Evolutionary conservation across 2,797 vertebrate genomes (phyloP).

Genomic region (Bradypodion pumilum): DNA sequence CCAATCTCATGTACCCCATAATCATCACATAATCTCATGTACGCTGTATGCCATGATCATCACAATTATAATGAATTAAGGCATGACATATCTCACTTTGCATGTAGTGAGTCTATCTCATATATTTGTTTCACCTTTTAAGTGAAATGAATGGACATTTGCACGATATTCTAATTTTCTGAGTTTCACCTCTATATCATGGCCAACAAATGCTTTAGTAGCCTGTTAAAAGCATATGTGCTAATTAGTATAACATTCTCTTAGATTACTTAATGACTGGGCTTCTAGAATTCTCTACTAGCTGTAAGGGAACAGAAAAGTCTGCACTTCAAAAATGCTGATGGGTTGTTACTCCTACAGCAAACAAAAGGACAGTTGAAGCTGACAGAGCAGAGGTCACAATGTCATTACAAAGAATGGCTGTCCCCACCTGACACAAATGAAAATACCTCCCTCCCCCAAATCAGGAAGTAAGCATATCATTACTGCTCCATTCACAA

Average conservation of each 20-base stretch:
- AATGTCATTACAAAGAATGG: slow-evolving; percentile 24
- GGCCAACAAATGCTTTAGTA: not conserved
- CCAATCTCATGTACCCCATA: too few species aligned
- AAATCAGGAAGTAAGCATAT: slow-evolving; percentile 23
- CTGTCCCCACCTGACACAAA: not conserved
- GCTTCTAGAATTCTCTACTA: slow-evolving; percentile 36
- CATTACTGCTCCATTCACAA: not conserved
- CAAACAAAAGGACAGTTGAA: slow-evolving; percentile 50
- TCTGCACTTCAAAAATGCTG: slow-evolving; percentile 54
- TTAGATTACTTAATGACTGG: slow-evolving; percentile 27
- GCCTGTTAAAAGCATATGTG: not conserved
- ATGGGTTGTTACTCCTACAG: slow-evolving; percentile 44
- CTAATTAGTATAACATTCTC: slow-evolving; percentile 22
- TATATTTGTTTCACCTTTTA: too few species aligned
- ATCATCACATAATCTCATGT: too few species aligned
- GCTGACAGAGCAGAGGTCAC: slow-evolving; percentile 47
- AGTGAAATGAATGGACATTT: too few species aligned
- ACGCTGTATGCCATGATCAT: too few species aligned
- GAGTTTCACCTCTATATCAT: too few species aligned
- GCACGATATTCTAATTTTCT: too few species aligned
- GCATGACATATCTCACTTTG: too few species aligned
- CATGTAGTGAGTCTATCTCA: too few species aligned
- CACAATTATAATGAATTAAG: too few species aligned
- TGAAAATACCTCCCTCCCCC: not conserved
- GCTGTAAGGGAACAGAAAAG: slow-evolving; percentile 60